Evolutionary conservation across 2,797 vertebrate genomes (phyloP).

Genomic region (Chromis chromis): DNA sequence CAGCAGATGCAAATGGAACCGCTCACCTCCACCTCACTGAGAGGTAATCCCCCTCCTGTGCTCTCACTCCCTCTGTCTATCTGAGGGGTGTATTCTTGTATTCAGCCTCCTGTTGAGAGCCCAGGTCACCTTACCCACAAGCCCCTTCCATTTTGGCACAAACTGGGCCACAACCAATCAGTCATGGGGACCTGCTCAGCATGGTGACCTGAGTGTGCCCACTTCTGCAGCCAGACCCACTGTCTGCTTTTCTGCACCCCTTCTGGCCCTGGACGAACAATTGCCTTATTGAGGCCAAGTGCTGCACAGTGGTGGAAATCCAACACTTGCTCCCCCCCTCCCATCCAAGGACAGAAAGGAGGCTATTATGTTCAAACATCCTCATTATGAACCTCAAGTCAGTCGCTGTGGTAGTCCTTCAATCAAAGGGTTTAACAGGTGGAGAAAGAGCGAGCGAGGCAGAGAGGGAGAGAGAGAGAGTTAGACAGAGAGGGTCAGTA

Average conservation of each 20-base stretch:
- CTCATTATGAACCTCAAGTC: conserved; percentile 81
- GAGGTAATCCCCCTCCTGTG: conserved; percentile 53
- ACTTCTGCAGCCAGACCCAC: conserved; percentile 65
- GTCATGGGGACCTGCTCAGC: conserved; percentile 61
- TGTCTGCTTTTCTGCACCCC: conserved; percentile 67
- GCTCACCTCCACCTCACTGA: conserved; percentile 55
- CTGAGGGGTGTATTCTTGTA: conserved; percentile 55
- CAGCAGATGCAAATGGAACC: conserved; percentile 72
- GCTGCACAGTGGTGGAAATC: conserved; percentile 76
- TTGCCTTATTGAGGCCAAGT: conserved; percentile 76
- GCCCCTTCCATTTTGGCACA: conserved; percentile 56
- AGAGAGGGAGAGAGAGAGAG: conserved; percentile 24
- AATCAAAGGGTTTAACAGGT: conserved; percentile 83
- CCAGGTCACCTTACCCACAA: conserved; percentile 71
- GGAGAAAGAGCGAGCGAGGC: conserved; percentile 51
- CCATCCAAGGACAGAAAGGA: conserved; percentile 73
- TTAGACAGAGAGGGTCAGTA: conserved; percentile 62
- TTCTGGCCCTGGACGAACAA: conserved; percentile 73
- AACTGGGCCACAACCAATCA: conserved; percentile 67
- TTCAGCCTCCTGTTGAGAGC: conserved; percentile 54
- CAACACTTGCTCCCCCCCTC: conserved; percentile 68
- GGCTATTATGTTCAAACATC: conserved; percentile 82
- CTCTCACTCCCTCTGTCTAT: conserved; percentile 53
- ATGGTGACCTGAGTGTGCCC: conserved; percentile 71
- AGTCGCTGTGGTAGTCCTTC: conserved; percentile 73